Base-by-base conservation (phyloP, 2,113 vertebrate genomes). In the Brienomyrus brachyistius region DNA sequence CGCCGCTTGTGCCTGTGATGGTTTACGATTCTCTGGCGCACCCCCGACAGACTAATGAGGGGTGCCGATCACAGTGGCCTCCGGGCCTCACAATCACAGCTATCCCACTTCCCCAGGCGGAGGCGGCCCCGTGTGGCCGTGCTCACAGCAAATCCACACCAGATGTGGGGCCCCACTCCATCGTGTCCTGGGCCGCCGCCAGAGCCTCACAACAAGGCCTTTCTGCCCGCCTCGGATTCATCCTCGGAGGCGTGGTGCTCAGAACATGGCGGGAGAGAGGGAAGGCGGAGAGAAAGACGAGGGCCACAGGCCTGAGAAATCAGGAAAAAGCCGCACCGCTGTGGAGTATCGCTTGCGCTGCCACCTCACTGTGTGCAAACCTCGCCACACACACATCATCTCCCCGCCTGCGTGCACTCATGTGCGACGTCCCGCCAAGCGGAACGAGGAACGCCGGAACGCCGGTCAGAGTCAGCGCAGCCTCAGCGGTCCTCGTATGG, bases 31-130 rank as follows among this genome's bases (percentile, higher is more conserved):
- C 93, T 94, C 94, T 91, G 89, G 90, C 94, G 92, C 95, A 95
- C 95, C 95, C 95, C 94, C 94, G 93, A 95, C 94, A 94, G 93
- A 94, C 93, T 95, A 95, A 96, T 95, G 93, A 95, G 94, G 93
- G 92, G 95, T 95, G 94, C 95, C 95, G 94, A 96, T 96, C 95
- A 95, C 92, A 95, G 92, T 91, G 52, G 94, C 91, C 92, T 93
- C 90, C 90, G 93, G 93, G 94, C 94, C 93, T 87, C 92, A 91
- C 91, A 94, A 95, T 96, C 95, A 95, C 94, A 96, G 94, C 90
- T 91, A 91, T 92, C 92, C 93, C 94, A 94, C 94, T 94, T 94
- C 92, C 93, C 91, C 40, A 94, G 94, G 94, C 94, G 93, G 92
- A 95, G 93, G 88, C 70, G 13, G 91, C 92, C 92, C 93, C 91